Percentiles rank a stretch among this genome's conserved stretches.
Conservation (phyloP, 1,140 invertebrate genomes). For the Drosophila yakuba region DNA sequence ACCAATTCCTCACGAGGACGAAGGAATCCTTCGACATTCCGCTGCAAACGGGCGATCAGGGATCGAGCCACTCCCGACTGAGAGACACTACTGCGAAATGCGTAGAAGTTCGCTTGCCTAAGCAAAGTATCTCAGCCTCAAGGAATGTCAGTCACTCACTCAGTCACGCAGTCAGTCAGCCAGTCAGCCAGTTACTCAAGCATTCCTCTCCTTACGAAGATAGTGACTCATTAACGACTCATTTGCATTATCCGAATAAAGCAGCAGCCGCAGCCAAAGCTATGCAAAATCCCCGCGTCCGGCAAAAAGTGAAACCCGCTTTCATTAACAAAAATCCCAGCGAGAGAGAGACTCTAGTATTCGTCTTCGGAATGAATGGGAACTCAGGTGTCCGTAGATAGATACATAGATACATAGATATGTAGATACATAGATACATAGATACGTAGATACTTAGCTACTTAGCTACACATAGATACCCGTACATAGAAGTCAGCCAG, state of each 20-base stretch:
- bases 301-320: constrained; percentile 57
- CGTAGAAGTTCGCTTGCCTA: constrained; percentile 13
- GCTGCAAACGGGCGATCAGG: neutral
- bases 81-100: constrained; percentile 12
- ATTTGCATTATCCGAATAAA: constrained; percentile 50
- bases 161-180: constrained; percentile 4
- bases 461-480: constrained; percentile 1
- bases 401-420: too few species aligned
- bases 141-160: constrained; percentile 6
- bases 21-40: constrained; percentile 24
- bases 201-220: constrained; percentile 27
- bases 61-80: constrained; percentile 38
- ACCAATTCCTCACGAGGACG: constrained; percentile 26
- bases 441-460: too few species aligned
- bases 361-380: constrained; percentile 19
- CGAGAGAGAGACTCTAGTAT: neutral
- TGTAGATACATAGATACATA: neutral
- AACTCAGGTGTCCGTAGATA: constrained; percentile 25
- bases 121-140: constrained; percentile 1
- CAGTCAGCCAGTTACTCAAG: constrained; percentile 1
- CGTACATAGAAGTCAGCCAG: constrained; percentile 9
- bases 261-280: constrained; percentile 2
- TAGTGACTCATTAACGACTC: constrained; percentile 37
- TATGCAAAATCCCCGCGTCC: constrained; percentile 16
- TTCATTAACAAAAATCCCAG: constrained; percentile 61